These are phyloP conservation scores for Thamnophis elegans DNA, from an alignment of 2,797 vertebrate genomes.

Conservation along the genomic window DNA sequence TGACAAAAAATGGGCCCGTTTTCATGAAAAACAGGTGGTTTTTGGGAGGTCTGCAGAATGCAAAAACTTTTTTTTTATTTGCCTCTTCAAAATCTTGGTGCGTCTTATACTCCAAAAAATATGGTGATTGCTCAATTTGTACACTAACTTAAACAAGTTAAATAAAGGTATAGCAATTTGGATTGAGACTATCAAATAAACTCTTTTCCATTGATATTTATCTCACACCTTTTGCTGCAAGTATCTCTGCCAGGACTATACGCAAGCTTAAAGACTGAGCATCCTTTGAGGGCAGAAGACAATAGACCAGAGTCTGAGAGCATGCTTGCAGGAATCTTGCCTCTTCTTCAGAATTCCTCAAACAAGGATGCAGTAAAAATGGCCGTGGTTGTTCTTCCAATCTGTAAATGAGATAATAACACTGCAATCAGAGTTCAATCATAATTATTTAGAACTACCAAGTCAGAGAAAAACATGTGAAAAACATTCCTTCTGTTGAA, in stretches of 20 bases:
- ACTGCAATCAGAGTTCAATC: slow-evolving; percentile 15
- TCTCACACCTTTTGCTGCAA: slow-evolving; percentile 84
- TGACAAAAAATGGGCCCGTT: too few species aligned
- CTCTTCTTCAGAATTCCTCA: slow-evolving; percentile 86
- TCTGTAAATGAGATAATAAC: slow-evolving; percentile 65
- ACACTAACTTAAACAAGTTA: background rate
- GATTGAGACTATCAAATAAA: background rate
- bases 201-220: background rate
- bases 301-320: slow-evolving; percentile 88
- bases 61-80: too few species aligned
- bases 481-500: background rate
- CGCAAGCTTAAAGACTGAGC: slow-evolving; percentile 88
- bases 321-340: slow-evolving; percentile 88
- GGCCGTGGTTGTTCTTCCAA: slow-evolving; percentile 86
- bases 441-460: slow-evolving; percentile 1
- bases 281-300: slow-evolving; percentile 90
- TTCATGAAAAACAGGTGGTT: too few species aligned
- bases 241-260: slow-evolving; percentile 92
- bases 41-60: too few species aligned
- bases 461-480: background rate
- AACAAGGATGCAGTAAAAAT: slow-evolving; percentile 88
- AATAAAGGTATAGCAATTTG: background rate
- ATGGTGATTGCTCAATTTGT: background rate
- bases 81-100: too few species aligned
- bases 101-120: too few species aligned